Percentiles rank a stretch among this genome's conserved stretches.
Evolutionary conservation across 2,797 vertebrate species (phyloP).

Genomic region (Coilia nasus): DNA sequence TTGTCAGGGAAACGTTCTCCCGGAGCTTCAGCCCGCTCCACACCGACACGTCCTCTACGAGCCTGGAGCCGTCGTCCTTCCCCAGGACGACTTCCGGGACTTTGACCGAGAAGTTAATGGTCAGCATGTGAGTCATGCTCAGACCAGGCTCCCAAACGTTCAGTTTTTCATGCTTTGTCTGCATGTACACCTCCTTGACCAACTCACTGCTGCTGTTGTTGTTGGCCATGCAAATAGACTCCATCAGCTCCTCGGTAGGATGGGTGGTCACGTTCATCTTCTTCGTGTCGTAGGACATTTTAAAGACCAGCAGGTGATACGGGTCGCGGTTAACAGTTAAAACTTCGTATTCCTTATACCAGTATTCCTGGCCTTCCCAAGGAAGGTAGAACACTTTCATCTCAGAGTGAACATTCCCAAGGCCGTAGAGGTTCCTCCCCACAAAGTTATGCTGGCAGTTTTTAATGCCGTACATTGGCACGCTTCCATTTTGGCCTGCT

Average conservation of each 20-base stretch:
- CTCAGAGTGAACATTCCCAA: not conserved
- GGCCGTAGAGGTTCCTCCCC: not conserved
- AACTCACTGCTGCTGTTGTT: not conserved
- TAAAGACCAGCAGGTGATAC: not conserved
- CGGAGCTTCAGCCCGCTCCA: not conserved
- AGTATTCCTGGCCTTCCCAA: conserved; percentile 5
- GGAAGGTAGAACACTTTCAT: not conserved
- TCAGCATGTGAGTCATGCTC: not conserved
- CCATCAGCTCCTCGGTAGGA: not conserved
- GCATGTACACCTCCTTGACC: not conserved
- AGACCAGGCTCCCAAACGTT: not conserved
- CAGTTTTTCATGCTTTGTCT: not conserved
- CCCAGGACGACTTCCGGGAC: not conserved
- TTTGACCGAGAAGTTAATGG: not conserved
- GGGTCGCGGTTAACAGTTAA: not conserved
- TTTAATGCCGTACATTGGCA: not conserved
- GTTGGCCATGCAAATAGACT: not conserved
- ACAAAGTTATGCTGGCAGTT: not conserved
- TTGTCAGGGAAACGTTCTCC: not conserved
- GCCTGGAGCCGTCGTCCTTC: not conserved
- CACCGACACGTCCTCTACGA: no score
- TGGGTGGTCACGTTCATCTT: not conserved
- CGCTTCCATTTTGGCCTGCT: not conserved
- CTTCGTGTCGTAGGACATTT: conserved; percentile 1
- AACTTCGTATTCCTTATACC: not conserved